Conservation (phyloP, 1,140 invertebrate genomes). For the Aphelinus atriplicis region DNA sequence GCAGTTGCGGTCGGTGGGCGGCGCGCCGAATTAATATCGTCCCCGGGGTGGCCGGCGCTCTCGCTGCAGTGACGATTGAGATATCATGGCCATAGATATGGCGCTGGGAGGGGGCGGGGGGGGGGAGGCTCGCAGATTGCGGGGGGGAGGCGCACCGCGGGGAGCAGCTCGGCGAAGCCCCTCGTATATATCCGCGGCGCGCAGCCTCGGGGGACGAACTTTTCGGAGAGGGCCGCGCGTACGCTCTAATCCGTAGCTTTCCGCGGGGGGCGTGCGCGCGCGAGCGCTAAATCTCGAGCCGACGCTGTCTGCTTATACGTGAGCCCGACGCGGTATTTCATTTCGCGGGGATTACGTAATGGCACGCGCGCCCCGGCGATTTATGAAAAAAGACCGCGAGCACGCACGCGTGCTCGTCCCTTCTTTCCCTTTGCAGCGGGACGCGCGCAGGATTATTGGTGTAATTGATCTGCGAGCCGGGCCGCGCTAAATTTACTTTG, state of each 20-base stretch:
- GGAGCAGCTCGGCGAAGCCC: too few relatives aligned
- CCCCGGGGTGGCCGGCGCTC: background rate
- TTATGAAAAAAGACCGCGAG: background rate
- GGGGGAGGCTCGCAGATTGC: too few relatives aligned
- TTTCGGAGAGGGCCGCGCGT: conserved; percentile 45
- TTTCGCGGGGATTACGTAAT: too few relatives aligned
- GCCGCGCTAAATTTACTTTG: too few relatives aligned
- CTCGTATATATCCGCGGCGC: background rate
- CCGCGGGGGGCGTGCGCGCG: conserved; percentile 30
- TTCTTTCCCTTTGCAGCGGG: too few relatives aligned
- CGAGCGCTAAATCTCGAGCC: conserved; percentile 40
- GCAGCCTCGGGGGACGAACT: conserved; percentile 44
- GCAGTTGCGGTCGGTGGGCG: background rate
- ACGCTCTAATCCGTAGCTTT: conserved; percentile 36
- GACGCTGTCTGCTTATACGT: conserved; percentile 41
- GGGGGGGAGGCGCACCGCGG: too few relatives aligned
- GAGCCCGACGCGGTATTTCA: background rate
- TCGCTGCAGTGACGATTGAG: conserved; percentile 21
- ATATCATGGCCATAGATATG: background rate
- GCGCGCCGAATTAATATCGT: conserved; percentile 24
- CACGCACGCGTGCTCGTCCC: background rate
- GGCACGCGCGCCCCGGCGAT: too few relatives aligned
- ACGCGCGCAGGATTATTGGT: too few relatives aligned
- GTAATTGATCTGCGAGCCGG: too few relatives aligned
- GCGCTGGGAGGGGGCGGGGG: too few relatives aligned